Base-by-base conservation (phyloP, 1,140 invertebrate species). In the Atopsyche davidsoni region DNA sequence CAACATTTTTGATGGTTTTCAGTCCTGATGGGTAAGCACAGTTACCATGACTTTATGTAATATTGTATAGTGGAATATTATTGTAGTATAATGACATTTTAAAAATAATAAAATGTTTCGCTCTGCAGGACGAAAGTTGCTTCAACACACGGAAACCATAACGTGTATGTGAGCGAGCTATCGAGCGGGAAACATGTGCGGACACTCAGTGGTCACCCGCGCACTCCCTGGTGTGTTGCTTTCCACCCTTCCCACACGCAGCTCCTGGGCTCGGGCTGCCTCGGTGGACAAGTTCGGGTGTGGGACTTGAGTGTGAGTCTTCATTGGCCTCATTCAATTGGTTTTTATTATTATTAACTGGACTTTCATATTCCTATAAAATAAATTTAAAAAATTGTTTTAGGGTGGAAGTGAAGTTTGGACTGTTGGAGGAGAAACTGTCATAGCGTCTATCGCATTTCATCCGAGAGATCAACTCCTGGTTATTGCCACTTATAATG, bases 141-240 rank as follows among this genome's bases (percentile, higher is more conserved):
- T 34, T 93, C 89, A 3, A 89, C 89, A 1, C 90, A 94, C 75
- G 89, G 90, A 19, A 91, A 95, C 68, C 90, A 93, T 62, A 87
- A 87, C 65, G 84, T 95, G n/a, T 90, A 92, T 65, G 83, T 95
- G 10, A 89, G 83, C 36, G 87, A 93, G 61, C 65, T 92, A 18
- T 78, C 77, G 22, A 91, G 78, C 58, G 87, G 89, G 1, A 86
- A 86, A 64, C 85, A 89, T 66, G 79, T 91, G 14, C 79, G 81
- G 58, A 87, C 83, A 22, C 66, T 94, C 23, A 78, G 78, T 36
- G 90, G 90, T 6, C 90, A 93, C 72, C 88, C 89, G 18, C 73
- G 90, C n/a, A 92, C 89, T 35, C 90, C 90, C 2, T 95, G 90
- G 90, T 91, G 88, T 65, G 80, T 92, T 36, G 87, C 88, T 38